Evolutionary conservation across 2,797 vertebrate genomes (phyloP).

Genomic region (Clarias platycephalus): DNA sequence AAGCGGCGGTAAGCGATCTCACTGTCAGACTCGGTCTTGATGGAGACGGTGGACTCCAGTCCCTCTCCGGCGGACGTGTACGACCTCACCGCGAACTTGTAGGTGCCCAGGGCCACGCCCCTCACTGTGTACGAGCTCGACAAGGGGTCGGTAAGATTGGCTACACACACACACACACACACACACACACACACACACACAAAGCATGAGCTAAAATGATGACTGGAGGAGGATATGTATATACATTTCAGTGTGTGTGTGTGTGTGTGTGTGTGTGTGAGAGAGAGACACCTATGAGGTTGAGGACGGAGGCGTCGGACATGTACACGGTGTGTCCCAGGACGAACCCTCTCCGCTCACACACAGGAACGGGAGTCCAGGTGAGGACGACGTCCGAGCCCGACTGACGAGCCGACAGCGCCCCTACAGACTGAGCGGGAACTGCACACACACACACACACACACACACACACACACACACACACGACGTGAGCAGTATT

Average conservation of each 20-base stretch:
- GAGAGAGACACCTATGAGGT: conserved; percentile 64
- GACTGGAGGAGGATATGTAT: not conserved
- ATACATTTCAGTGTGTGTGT: not conserved
- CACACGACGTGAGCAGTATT: too few species aligned
- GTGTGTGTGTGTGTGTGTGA: not conserved
- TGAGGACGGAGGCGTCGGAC: conserved; percentile 58
- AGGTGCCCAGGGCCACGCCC: conserved; percentile 57
- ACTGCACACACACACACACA: conserved; percentile 50
- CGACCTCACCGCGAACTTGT: conserved; percentile 76
- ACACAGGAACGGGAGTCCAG: conserved; percentile 67
- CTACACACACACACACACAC: conserved; percentile 55
- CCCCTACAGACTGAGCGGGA: conserved; percentile 59
- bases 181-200: not conserved
- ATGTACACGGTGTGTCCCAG: conserved; percentile 73
- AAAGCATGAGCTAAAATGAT: not conserved
- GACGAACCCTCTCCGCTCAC: conserved; percentile 68
- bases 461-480: too few species aligned
- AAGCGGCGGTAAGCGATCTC: conserved; percentile 39
- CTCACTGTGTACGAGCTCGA: conserved; percentile 63
- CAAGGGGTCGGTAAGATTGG: conserved; percentile 61
- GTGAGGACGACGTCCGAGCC: conserved; percentile 63
- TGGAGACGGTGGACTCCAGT: conserved; percentile 60
- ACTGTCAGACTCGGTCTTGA: conserved; percentile 67
- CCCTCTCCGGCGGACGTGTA: conserved; percentile 76
- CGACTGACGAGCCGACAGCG: conserved; percentile 60